Percentiles rank a stretch among this genome's conserved stretches.
These are phyloP conservation scores for Intellagama lesueurii DNA, from an alignment of 2,797 vertebrate species.

Conservation along the genomic window DNA sequence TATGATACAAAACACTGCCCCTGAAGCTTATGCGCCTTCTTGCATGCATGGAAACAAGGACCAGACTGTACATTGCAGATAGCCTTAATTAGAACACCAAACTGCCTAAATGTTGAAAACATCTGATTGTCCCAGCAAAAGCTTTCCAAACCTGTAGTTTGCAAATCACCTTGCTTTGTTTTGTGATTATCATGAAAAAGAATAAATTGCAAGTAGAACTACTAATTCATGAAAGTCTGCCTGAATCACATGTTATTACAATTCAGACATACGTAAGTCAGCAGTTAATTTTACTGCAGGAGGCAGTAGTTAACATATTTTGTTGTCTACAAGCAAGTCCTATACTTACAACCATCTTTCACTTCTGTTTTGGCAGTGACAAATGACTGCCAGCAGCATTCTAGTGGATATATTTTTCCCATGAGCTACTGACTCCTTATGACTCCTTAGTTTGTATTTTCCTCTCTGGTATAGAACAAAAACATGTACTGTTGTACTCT, in stretches of 20 bases:
- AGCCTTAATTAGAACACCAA: no score
- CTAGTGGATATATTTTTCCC: background rate
- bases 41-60: background rate
- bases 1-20: background rate
- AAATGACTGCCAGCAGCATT: background rate
- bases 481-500: background rate
- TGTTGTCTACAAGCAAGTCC: background rate
- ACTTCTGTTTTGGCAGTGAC: background rate
- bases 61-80: background rate
- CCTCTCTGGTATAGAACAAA: background rate
- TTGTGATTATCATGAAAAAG: background rate
- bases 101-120: no score
- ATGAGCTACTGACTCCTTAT: background rate
- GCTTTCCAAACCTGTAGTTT: no score
- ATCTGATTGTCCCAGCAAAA: no score
- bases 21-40: background rate
- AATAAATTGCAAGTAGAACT: no score
- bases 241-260: no score
- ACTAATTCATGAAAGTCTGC: no score
- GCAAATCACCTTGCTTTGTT: background rate
- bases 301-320: background rate
- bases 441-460: background rate
- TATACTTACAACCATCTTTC: background rate
- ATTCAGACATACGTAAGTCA: no score
- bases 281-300: background rate